phyloP scores from a whole-genome alignment of 2,113 vertebrate species.

The Pollimyrus isidori region DNA sequence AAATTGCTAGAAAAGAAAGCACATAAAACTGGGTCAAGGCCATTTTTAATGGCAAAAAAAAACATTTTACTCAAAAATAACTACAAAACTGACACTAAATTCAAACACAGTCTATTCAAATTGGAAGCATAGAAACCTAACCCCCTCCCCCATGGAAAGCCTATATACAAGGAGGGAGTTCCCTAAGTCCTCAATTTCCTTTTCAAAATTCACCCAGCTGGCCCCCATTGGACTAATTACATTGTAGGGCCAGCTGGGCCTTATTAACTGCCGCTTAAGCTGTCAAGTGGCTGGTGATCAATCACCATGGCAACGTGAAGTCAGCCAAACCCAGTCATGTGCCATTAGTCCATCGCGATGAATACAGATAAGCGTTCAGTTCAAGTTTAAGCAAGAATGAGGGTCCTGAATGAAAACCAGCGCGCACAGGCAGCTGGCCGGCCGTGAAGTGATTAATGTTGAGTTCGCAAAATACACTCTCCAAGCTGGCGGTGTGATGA shows the following conservation, averaged over 20 bases:
- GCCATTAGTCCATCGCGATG: background rate
- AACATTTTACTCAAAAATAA: background rate
- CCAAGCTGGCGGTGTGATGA: background rate
- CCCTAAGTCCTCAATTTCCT: conserved; percentile 7
- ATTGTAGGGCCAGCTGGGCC: background rate
- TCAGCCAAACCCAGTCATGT: background rate
- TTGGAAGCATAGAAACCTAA: background rate
- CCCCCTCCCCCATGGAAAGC: background rate
- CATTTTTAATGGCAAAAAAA: conserved; percentile 2
- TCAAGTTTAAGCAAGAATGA: background rate
- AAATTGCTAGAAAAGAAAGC: background rate
- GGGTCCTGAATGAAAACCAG: background rate
- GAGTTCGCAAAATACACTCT: background rate
- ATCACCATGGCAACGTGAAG: conserved; percentile 4
- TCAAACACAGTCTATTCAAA: background rate
- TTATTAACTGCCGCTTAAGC: conserved; percentile 5
- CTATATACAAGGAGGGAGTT: conserved; percentile 4
- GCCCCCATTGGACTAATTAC: conserved; percentile 9
- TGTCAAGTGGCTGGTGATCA: conserved; percentile 7
- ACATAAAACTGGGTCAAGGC: conserved; percentile 3
- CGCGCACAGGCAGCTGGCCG: background rate
- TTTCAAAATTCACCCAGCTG: conserved; percentile 5
- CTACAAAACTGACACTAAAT: background rate
- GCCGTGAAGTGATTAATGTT: background rate
- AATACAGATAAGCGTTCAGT: background rate